phyloP scores from a whole-genome alignment of 2,797 vertebrate species.

The Hyperoplus immaculatus region DNA sequence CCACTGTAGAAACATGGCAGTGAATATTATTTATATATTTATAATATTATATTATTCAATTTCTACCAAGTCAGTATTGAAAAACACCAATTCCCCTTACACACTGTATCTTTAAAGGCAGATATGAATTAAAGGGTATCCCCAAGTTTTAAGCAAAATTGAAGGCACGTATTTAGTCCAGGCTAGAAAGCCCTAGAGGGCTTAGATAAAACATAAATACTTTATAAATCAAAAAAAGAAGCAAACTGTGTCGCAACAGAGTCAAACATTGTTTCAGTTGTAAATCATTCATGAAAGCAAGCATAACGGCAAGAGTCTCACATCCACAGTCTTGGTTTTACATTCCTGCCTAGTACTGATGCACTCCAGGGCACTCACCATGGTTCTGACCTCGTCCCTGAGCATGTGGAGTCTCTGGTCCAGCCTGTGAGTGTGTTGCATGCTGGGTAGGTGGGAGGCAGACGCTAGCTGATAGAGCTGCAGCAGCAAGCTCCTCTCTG shows the following conservation, averaged over 20 bases:
- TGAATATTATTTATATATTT: no score
- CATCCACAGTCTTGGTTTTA: not conserved
- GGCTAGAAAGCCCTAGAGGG: not conserved
- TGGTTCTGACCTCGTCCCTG: conserved; percentile 78
- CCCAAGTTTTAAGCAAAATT: no score
- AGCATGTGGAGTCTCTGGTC: conserved; percentile 83
- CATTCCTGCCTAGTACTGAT: not conserved
- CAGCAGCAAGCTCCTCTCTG: conserved; percentile 74
- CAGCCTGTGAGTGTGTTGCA: conserved; percentile 77
- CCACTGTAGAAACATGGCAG: no score
- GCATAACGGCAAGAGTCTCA: not conserved
- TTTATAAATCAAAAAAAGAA: not conserved
- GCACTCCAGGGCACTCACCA: conserved; percentile 69
- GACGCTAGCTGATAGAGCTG: conserved; percentile 61
- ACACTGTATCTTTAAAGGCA: no score
- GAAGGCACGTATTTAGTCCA: not conserved
- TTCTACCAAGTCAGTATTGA: no score
- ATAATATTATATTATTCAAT: no score
- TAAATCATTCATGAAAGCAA: not conserved
- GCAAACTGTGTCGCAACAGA: not conserved
- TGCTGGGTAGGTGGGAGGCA: conserved; percentile 58
- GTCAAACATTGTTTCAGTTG: not conserved
- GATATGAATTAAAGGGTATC: no score
- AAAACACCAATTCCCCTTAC: no score
- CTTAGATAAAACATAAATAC: not conserved